Evolutionary conservation across 2,797 vertebrate species (phyloP), one percentile per base, ranked within the genome.

Genomic region (Aythya fuligula): DNA sequence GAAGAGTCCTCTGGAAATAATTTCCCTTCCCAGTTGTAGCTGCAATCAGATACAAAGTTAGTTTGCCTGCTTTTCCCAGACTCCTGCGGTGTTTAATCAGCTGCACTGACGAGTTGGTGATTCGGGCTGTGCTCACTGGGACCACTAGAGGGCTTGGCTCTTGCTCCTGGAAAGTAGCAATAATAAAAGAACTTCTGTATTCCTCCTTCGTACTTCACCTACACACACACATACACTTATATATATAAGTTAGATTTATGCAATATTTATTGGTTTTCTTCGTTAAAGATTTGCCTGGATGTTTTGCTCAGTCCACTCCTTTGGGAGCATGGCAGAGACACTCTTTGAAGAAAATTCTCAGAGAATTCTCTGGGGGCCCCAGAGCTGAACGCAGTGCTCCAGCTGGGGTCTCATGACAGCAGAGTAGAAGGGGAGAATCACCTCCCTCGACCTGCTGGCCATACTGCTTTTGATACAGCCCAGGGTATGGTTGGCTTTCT

Each of bases 171-270:
- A 11, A 38, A 69, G 18, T 1, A 4, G 22, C 18, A 36, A 38
- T 53, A 64, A 74, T 20, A 56, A 51, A 49, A 53, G 12, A 20
- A 47, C 36, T 13, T 53, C 4, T 6, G 8, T 70, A 30, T n/a
- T 21, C 41, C 13, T 10, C 41, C 74, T 41, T 47, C 2, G 14
- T 30, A 4, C 7, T n/a, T 32, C 56, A 20, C 24, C 58, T 21
- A 2, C 2, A 0, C 4, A 2, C 1, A 0, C 1, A 43, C 15
- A 0, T 0, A 38, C 22, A 49, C 45, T 11, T 3, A 49, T 25
- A 53, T 6, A 15, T 10, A 6, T n/a, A 34, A 27, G 5, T 4
- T 13, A 61, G 8, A 7, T 13, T 85, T 38, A 5, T 5, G 39
- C 58, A 22, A 38, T 25, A 6, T 1, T 0, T 1, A 14, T 32